phyloP scores from a whole-genome alignment of 2,888 invertebrate species.

The Luperina nickerlii region DNA sequence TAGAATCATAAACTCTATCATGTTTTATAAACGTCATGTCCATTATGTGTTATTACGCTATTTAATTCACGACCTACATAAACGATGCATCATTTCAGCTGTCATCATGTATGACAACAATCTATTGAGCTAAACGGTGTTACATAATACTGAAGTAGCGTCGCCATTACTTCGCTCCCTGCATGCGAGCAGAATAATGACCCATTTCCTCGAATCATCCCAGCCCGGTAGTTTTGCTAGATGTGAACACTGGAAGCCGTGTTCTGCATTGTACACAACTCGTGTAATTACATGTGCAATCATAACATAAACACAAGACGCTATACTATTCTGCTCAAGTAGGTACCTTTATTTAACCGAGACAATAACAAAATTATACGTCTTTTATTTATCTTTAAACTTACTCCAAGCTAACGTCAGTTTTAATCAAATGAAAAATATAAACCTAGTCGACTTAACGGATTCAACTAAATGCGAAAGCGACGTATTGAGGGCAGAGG shows the following conservation, averaged over 20 bases:
- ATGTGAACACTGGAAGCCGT: conserved; percentile 15
- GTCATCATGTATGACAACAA: conserved; percentile 52
- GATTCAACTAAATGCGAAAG: conserved; percentile 24
- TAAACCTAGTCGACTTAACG: conserved; percentile 25
- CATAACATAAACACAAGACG: conserved; percentile 12
- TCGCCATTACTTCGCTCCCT: conserved; percentile 29
- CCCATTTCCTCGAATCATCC: conserved; percentile 47
- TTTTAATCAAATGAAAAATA: conserved; percentile 40
- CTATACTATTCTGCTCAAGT: conserved; percentile 1
- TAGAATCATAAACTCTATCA: background rate
- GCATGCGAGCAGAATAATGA: conserved; percentile 53
- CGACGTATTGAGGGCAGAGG: conserved; percentile 53
- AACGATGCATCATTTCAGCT: conserved; percentile 32
- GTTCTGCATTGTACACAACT: conserved; percentile 15
- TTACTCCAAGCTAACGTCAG: background rate
- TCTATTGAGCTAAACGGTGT: conserved; percentile 40
- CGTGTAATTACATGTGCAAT: conserved; percentile 31
- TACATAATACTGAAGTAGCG: conserved; percentile 30
- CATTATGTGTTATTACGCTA: background rate
- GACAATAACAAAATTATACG: conserved; percentile 19
- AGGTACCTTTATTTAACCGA: conserved; percentile 1
- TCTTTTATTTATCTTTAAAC: conserved; percentile 10
- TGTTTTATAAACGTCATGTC: background rate
- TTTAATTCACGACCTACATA: conserved; percentile 7
- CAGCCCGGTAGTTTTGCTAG: conserved; percentile 24